phyloP scores from a whole-genome alignment of 2,113 vertebrate species.

The Pampusana beccarii region DNA sequence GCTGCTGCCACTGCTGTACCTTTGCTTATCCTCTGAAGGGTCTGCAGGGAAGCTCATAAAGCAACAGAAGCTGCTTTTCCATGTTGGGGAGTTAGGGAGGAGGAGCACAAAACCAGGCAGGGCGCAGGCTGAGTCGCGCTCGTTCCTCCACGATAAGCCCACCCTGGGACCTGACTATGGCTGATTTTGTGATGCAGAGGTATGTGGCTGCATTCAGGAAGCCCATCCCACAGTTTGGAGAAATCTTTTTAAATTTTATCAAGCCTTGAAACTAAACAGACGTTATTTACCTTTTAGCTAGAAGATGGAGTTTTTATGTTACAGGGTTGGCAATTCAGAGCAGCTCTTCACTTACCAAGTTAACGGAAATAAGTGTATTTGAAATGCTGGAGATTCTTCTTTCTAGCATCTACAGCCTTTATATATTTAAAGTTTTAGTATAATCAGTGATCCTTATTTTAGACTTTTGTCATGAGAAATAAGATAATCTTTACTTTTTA shows the following conservation, averaged over 20 bases:
- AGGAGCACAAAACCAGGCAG: neutral
- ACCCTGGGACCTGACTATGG: neutral
- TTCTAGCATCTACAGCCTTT: neutral
- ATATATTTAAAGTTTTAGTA: neutral
- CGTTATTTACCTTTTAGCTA: neutral
- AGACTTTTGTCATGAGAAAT: neutral
- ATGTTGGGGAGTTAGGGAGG: fast-evolving
- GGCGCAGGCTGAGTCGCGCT: fast-evolving
- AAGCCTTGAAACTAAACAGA: neutral
- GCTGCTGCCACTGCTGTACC: neutral
- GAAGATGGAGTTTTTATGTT: neutral
- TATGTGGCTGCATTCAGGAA: neutral
- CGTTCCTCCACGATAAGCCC: fast-evolving
- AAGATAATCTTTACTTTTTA: neutral
- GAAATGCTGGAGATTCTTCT: neutral
- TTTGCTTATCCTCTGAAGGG: neutral
- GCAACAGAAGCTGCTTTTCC: neutral
- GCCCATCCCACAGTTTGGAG: neutral
- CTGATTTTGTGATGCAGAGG: neutral
- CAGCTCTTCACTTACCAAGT: neutral
- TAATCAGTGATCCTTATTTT: neutral
- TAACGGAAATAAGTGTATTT: neutral
- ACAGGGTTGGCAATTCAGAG: neutral
- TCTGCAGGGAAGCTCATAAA: neutral
- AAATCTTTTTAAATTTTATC: neutral